Base-by-base conservation (phyloP, 2,113 vertebrate genomes). In the Aspidoscelis tigris region DNA sequence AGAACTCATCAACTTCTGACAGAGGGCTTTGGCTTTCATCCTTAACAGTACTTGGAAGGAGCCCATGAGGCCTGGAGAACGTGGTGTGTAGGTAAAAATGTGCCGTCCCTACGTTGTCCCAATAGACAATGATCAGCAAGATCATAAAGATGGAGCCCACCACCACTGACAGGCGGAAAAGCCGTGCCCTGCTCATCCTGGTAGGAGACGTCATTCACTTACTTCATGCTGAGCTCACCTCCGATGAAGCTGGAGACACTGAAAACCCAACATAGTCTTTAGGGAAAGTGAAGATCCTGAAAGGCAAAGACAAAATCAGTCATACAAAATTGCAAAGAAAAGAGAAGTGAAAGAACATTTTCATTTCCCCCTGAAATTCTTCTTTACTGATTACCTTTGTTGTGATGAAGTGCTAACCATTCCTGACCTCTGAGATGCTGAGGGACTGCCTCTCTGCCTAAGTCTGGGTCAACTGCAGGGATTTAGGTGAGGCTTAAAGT, bases 121-220 rank as follows among this genome's bases (percentile, higher is more conserved):
- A 99, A 92, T 99, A 99, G 55, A 98, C 97, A 21, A 99, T 99
- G 89, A 99, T 99, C 61, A 99, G 93, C 3, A 99, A 96, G 88
- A 99, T 97, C 97, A 98, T 99, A 92, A 99, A 97, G 79, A 96
- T 93, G 0, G 98, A 98, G 65, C 98, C 97, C 88, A 99, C 93
- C 78, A 96, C 96, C 87, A 99, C 94, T 85, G 97, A 98, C 81
- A 99, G 94, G 86, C 97, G 97, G 90, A 99, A 97, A 82, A 98
- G 96, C 84, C 97, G 97, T 0, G 97, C 96, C 85, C 97, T 98
- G 94, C 96, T 96, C 99, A 99, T 99, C 79, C 95, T 96, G 96
- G 89, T 90, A 73, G 88, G 86, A 43, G 1, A 77, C 24, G 64
- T 2, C 75, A 10, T 2, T 16, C 75, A 76, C 85, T 83, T 58